Base-by-base conservation (phyloP, 2,113 vertebrate species). In the Anthoscopus minutus region DNA sequence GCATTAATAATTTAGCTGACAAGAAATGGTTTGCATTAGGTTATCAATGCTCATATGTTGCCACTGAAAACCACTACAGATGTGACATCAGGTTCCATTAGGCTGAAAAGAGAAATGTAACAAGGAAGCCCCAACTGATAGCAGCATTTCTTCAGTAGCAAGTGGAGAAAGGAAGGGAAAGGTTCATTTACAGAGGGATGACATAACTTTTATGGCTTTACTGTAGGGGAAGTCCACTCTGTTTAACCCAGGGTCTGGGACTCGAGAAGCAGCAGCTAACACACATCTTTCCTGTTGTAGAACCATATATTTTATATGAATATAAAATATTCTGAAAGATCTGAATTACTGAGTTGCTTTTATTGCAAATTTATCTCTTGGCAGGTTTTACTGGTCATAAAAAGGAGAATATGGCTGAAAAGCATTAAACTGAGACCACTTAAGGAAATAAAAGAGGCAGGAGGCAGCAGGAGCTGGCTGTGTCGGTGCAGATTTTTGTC, bases 21-120 rank as follows among this genome's bases (percentile, higher is more conserved):
- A 76, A 91, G 47, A 87, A 93, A 69, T 79, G 65, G 10, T 66
- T 89, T 58, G 9, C 56, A 61, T 82, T 62, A 54, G 24, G 50
- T 93, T 87, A 44, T 93, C 86, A 86, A 28, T 77, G n/a, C 33
- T 94, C 14, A 3, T 65, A 25, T 51, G 28, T 84, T 86, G 89
- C 81, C 42, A 66, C 51, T 81, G 89, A 81, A 86, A 89, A 81
- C 31, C 4, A 6, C 84, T 86, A 11, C 58, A 84, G 78, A 79
- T 96, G 73, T 88, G 76, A 86, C 88, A 84, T 95, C 54, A 70
- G 71, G 73, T 92, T 86, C 87, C 81, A 96, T 96, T 92, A 94
- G 82, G 71, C 30, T 81, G 42, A 37, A 81, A 95, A 87, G 58
- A 50, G 51, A 74, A 91, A 69, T 6, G 9, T 54, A n/a, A 31